Conservation (phyloP, 2,888 invertebrate genomes). For the Teleiodes luculella region DNA sequence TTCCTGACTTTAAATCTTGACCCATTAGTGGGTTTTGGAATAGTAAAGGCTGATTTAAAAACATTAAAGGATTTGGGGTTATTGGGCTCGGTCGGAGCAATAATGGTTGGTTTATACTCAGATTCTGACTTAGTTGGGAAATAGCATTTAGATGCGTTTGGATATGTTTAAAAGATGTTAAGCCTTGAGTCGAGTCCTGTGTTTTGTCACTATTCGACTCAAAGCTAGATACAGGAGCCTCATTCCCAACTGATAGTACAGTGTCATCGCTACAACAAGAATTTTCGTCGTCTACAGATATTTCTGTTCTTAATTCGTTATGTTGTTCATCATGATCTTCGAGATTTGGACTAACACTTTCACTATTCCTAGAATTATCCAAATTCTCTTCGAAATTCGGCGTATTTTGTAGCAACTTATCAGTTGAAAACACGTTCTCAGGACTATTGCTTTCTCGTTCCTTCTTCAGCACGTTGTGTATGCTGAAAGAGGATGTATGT, state of each 20-base stretch:
- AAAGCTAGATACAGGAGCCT: slow-evolving; percentile 76
- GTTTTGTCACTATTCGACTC: slow-evolving; percentile 39
- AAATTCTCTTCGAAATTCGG: slow-evolving; percentile 57
- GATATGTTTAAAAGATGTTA: slow-evolving; percentile 82
- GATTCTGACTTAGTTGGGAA: slow-evolving; percentile 79
- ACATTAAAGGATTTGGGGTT: slow-evolving; percentile 71
- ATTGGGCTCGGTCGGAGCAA: slow-evolving; percentile 69
- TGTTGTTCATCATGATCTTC: slow-evolving; percentile 55
- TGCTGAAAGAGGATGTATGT: slow-evolving; percentile 67
- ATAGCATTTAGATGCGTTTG: slow-evolving; percentile 84
- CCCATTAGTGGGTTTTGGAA: slow-evolving; percentile 65
- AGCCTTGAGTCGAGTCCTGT: slow-evolving; percentile 47
- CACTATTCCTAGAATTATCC: slow-evolving; percentile 50
- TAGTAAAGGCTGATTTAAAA: slow-evolving; percentile 67
- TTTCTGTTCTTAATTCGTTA: slow-evolving; percentile 52
- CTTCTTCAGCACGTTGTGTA: slow-evolving; percentile 72
- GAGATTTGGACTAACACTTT: slow-evolving; percentile 52
- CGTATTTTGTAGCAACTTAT: slow-evolving; percentile 66
- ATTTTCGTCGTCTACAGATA: slow-evolving; percentile 75
- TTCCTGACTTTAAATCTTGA: slow-evolving; percentile 57
- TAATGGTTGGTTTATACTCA: slow-evolving; percentile 64
- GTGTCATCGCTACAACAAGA: slow-evolving; percentile 88
- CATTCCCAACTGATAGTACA: slow-evolving; percentile 89
- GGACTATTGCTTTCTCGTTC: slow-evolving; percentile 69
- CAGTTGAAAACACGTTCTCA: slow-evolving; percentile 72